A percentile compares a stretch with the other conserved stretches of the same genome.
These are phyloP conservation scores for Cerastis leucographa DNA, from an alignment of 2,888 invertebrate genomes.

Conservation along the genomic window DNA sequence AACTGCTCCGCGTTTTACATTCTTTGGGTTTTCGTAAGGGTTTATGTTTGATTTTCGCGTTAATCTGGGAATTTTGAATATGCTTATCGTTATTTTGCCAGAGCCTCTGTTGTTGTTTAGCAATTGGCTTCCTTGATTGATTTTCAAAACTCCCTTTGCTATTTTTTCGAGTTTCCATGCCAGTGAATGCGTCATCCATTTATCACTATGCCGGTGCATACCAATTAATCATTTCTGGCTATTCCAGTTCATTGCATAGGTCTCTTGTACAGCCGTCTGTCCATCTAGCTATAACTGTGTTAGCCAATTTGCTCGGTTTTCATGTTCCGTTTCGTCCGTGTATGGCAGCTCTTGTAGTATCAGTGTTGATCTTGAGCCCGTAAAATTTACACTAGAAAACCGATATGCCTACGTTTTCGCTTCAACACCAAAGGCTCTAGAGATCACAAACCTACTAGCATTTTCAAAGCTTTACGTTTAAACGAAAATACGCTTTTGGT, in stretches of 20 bases:
- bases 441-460: slow-evolving; percentile 18
- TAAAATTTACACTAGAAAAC: slow-evolving; percentile 16
- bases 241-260: slow-evolving; percentile 20
- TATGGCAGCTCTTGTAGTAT: background rate
- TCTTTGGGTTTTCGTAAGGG: slow-evolving; percentile 43
- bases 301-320: slow-evolving; percentile 32
- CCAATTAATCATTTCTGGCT: slow-evolving; percentile 30
- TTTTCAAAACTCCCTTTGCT: background rate
- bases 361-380: slow-evolving; percentile 13
- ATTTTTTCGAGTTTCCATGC: slow-evolving; percentile 25
- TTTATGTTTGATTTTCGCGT: slow-evolving; percentile 33
- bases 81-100: background rate
- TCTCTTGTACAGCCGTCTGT: background rate
- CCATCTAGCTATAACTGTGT: slow-evolving; percentile 19
- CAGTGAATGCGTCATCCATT: slow-evolving; percentile 21
- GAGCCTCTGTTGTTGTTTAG: slow-evolving; percentile 17
- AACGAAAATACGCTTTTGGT: slow-evolving; percentile 5
- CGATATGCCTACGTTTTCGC: slow-evolving; percentile 33
- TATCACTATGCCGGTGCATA: slow-evolving; percentile 16
- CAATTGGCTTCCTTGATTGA: background rate
- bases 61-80: slow-evolving; percentile 22
- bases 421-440: slow-evolving; percentile 20
- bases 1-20: slow-evolving; percentile 45
- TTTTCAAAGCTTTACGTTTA: slow-evolving; percentile 16
- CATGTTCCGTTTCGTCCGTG: slow-evolving; percentile 7